Base-by-base conservation (phyloP, 2,113 vertebrate genomes). In the Potamarius usumacintae region DNA sequence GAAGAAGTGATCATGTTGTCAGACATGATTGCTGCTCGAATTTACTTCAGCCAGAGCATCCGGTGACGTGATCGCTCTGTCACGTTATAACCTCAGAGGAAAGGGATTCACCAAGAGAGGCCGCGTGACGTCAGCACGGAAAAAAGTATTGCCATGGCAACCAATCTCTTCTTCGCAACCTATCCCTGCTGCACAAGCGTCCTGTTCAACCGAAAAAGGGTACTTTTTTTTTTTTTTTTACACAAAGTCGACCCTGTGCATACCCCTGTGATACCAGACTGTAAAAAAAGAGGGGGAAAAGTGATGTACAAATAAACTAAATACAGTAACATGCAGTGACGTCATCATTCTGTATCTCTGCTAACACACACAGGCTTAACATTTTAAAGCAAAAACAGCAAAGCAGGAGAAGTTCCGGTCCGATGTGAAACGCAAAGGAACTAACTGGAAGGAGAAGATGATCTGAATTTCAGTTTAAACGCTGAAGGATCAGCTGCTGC, bases 111-210 rank as follows among this genome's bases (percentile, higher is more conserved):
- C 86, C 88, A 88, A 48, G 88, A 86, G 90, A 90, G 91, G 87
- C 90, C 85, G 71, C 14, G 92, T 95, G 93, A 95, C 92, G 92
- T 94, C 91, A 92, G 87, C 30, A 86, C 65, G 89, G 92, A 89
- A 50, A 87, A 91, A 90, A 90, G 53, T n/a, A 94, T 95, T 92
- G 91, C 93, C 93, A 95, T 95, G 94, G 94, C 92, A 95, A 95
- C 94, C 89, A 55, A 87, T 92, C 91, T 95, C 88, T 90, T 92
- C 91, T 86, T 91, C 90, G 87, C 87, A 84, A 86, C 30, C 90
- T 89, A 90, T 93, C 90, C 86, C 84, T 89, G 57, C 74, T 85
- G 88, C 86, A 91, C 91, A 63, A 74, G 87, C 86, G 92, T 90
- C 65, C 87, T 89, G 18, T 42, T 48, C 8, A 57, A 77, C 63